Conservation (phyloP, 2,888 invertebrate species). For the Nasonia oneida region DNA sequence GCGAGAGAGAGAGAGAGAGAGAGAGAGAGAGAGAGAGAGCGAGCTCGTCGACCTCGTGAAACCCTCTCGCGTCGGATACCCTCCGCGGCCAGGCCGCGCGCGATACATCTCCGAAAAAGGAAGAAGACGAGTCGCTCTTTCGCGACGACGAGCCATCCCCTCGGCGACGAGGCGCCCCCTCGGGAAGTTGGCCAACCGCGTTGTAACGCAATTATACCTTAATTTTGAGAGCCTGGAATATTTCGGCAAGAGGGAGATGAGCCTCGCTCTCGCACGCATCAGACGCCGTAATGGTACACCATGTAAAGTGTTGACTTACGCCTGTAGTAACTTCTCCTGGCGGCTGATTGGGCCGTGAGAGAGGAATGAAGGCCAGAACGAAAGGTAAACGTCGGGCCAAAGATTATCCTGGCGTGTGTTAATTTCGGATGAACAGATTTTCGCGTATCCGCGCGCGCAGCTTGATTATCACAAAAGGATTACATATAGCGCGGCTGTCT, state of each 20-base stretch:
- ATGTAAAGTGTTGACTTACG: constrained; percentile 51
- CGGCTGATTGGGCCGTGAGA: background rate
- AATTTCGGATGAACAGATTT: background rate
- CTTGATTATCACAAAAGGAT: no score
- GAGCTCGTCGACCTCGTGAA: constrained; percentile 5
- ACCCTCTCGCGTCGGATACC: background rate
- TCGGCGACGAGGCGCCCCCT: background rate
- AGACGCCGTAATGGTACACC: constrained; percentile 2
- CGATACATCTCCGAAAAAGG: constrained; percentile 27
- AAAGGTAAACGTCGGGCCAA: background rate
- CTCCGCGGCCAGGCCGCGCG: background rate
- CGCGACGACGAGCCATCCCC: background rate
- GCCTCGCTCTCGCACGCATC: background rate
- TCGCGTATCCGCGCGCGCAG: background rate
- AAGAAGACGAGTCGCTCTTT: background rate
- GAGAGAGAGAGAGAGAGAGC: no score
- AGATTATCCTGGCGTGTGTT: background rate
- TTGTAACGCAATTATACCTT: constrained; percentile 68
- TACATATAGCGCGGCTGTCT: background rate
- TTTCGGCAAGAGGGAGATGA: background rate
- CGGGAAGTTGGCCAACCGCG: constrained; percentile 58
- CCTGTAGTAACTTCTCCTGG: constrained; percentile 18
- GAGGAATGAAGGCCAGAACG: background rate
- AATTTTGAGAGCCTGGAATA: constrained; percentile 65
- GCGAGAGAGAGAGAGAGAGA: background rate